Percentiles rank a stretch among this genome's conserved stretches.
Evolutionary conservation across 2,797 vertebrate species (phyloP).

Genomic region (Urosaurus nigricauda): DNA sequence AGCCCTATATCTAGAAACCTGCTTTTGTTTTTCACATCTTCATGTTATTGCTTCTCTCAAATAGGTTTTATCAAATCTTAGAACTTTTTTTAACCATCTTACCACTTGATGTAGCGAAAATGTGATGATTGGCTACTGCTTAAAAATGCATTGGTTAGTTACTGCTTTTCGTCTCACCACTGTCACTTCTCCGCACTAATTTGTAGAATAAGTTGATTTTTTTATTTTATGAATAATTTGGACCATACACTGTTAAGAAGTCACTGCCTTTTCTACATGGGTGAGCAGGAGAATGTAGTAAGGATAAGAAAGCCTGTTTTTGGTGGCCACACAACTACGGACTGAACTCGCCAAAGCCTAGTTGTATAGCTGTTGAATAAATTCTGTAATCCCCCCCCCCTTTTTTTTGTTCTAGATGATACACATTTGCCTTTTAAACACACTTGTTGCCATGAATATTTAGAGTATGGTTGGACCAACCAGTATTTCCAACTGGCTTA

Average conservation of each 20-base stretch:
- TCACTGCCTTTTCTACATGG: background rate
- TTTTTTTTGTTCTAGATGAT: background rate
- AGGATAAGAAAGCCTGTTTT: background rate
- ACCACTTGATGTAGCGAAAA: background rate
- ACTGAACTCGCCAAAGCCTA: background rate
- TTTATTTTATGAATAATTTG: background rate
- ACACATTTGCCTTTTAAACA: background rate
- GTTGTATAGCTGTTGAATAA: background rate
- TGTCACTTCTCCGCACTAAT: background rate
- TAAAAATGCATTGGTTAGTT: background rate
- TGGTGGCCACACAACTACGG: background rate
- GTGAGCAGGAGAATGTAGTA: background rate
- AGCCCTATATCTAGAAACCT: background rate
- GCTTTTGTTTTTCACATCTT: background rate
- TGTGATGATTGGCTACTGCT: too few relatives aligned
- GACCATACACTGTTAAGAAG: background rate
- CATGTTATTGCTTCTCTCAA: background rate
- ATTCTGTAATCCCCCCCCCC: background rate
- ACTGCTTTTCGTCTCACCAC: background rate
- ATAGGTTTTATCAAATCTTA: background rate
- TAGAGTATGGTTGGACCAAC: background rate
- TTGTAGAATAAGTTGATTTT: background rate
- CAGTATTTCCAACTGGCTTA: too few relatives aligned
- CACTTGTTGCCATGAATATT: background rate
- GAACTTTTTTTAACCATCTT: background rate